Evolutionary conservation across 2,888 invertebrate species (phyloP), one percentile per base, ranked within the genome.

Genomic region (Gerris lacustris): DNA sequence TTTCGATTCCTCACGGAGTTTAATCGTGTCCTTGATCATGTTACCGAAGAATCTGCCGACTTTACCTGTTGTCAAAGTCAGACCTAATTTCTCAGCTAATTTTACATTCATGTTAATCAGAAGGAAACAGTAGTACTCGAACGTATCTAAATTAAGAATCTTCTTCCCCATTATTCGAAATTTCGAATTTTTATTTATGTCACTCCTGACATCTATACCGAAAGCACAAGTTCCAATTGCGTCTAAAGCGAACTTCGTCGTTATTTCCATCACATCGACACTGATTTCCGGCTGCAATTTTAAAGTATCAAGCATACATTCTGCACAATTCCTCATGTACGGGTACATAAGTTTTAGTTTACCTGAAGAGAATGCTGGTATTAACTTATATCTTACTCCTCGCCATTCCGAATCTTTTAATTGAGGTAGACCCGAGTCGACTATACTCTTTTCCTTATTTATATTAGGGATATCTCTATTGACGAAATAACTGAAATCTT

Each of bases 11-110:
- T 76, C 74, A 15, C 79, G 73, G 63, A 74, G 73, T 4, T 69
- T 64, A 31, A 78, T 75, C 1, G 77, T 77, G 2, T 76, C 75
- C n/a, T 74, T 73, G 2, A 78, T 76, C 6, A 78, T 74, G 43
- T 71, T 69, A n/a, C 71, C n/a, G 69, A 79, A 79, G 71, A 77
- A 79, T 6, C 73, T 67, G 63, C 73, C 72, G 11, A 75, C 72
- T 63, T 75, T 70, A 31, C 70, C 66, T 7, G 74, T 72, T 66
- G 74, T 73, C 11, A 17, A 45, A 6, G 15, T 47, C 45, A 67
- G 15, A 1, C 67, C 67, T 15, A 67, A 47, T 66, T 66, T 66
- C 18, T 66, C 47, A 9, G 31, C 15, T 47, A 70, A 7, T 45
- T 9, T 6, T 43, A 47, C 15, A 15, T 63, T 45, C 45, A 17